Conservation (phyloP, 2,113 vertebrate species). For the Pyxicephalus adspersus region DNA sequence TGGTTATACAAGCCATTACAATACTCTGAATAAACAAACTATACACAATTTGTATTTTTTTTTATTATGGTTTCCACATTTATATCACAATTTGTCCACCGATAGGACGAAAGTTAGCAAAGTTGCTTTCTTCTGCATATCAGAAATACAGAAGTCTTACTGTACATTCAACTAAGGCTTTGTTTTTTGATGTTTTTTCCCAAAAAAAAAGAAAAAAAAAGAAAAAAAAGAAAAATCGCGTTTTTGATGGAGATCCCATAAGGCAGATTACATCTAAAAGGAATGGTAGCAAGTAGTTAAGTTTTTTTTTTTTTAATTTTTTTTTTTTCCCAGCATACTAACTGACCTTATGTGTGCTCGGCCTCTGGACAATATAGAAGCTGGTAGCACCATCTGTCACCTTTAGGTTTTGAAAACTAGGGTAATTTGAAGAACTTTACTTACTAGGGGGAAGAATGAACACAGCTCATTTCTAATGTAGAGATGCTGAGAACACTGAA, state of each 20-base stretch:
- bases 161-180: slow-evolving; percentile 92
- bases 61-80: slow-evolving; percentile 88
- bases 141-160: slow-evolving; percentile 85
- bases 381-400: slow-evolving; percentile 76
- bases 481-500: slow-evolving; percentile 20
- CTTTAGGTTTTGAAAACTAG: slow-evolving; percentile 65
- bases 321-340: slow-evolving; percentile 78
- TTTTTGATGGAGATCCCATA: slow-evolving; percentile 83
- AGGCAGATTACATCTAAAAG: slow-evolving; percentile 92
- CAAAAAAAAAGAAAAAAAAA: slow-evolving; percentile 22
- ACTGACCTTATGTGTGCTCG: slow-evolving; percentile 69
- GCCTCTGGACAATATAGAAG: slow-evolving; percentile 77
- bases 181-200: slow-evolving; percentile 72
- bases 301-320: not conserved
- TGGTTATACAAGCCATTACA: too few relatives aligned
- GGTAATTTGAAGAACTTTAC: slow-evolving; percentile 66
- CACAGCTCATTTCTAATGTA: slow-evolving; percentile 61
- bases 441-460: slow-evolving; percentile 65
- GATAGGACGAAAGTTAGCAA: slow-evolving; percentile 90
- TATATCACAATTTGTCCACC: slow-evolving; percentile 91
- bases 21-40: slow-evolving; percentile 51
- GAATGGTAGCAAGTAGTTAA: slow-evolving; percentile 88
- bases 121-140: slow-evolving; percentile 86
- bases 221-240: slow-evolving; percentile 69
- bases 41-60: slow-evolving; percentile 76